Evolutionary conservation across 2,797 vertebrate genomes (phyloP), one percentile per base, ranked within the genome.

Genomic region (Rhinatrema bivittatum): DNA sequence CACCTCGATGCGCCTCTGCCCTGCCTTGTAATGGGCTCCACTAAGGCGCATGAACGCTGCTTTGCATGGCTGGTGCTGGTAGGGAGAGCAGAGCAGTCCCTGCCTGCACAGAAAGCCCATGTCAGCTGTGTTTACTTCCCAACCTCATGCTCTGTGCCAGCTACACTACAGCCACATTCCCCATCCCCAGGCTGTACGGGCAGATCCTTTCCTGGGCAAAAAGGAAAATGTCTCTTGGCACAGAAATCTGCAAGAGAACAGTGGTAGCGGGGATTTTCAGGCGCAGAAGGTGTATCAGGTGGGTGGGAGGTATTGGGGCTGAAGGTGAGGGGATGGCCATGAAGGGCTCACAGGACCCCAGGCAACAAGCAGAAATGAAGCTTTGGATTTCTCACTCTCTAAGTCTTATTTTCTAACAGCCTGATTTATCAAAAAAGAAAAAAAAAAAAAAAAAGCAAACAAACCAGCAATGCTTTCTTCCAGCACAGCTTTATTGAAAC

Each of bases 111-210:
- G 29, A 55, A 42, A 49, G 27, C 50, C 29, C 36, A 34, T 62
- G 51, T 44, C 43, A 23, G 40, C 43, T 58, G 29, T 70, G 48
- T 62, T 56, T 59, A 43, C 61, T 65, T 56, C 35, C 6, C 15
- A 33, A 52, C 46, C 53, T 30, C 27, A 25, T 33, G 54, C 30
- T 54, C 38, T 22, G 27, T 27, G 22, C n/a, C 21, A 43, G 30
- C 53, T 36, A 30, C 25, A 39, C 50, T 50, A 16, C 41, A 5
- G 5, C 7, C 43, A 25, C 27, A 31, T 42, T 33, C 16, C n/a
- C n/a, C n/a, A n/a, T n/a, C n/a, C n/a, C n/a, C n/a, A n/a, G n/a
- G n/a, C n/a, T n/a, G n/a, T n/a, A n/a, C n/a, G n/a, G n/a, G n/a
- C n/a, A n/a, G n/a, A n/a, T n/a, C n/a, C n/a, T n/a, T n/a, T n/a